Evolutionary conservation across 2,113 vertebrate species (phyloP), one percentile per base, ranked within the genome.

Genomic region (Hemibagrus wyckioides): DNA sequence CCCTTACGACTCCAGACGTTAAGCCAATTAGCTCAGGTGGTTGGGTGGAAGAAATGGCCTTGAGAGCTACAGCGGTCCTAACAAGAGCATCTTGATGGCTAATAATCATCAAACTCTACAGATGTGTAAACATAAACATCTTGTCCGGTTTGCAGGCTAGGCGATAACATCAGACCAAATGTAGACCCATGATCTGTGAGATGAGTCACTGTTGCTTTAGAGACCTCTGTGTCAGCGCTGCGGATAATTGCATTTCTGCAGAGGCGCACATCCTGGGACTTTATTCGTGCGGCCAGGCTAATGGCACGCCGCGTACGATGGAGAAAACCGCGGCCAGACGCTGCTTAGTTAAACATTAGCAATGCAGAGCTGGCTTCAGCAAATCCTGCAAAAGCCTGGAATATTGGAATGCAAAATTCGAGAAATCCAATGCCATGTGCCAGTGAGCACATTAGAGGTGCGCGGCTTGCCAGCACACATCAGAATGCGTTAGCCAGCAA

Each of bases 221-320:
- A 88, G 65, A 67, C 82, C 56, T 87, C 61, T 21, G 65, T 88
- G 85, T 90, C 87, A 86, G 87, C 56, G 14, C 77, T 67, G 48
- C 11, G 23, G 85, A 82, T 90, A 63, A 85, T 87, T 87, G 86
- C 57, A 10, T 65, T 71, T 50, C 69, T 33, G 19, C 81, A 63
- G 75, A 86, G 79, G 63, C 67, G 48, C 81, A 80, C 85, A 56
- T 57, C 50, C 76, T 4, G 28, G 15, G 56, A 6, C 77, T 85
- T 85, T 57, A 80, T 69, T 67, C 71, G 30, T 81, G 44, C 30
- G 61, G 30, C 71, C 25, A 65, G 69, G 36, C 63, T 88, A 86
- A 90, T 80, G 80, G 84, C 86, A 85, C 67, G 23, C 88, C 4
- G 28, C 61, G 39, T n/a, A 8, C 82, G 48, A 25, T 69, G 10